These are phyloP conservation scores for Eristalis intricaria DNA, from an alignment of 2,888 invertebrate genomes.

Conservation along the genomic window DNA sequence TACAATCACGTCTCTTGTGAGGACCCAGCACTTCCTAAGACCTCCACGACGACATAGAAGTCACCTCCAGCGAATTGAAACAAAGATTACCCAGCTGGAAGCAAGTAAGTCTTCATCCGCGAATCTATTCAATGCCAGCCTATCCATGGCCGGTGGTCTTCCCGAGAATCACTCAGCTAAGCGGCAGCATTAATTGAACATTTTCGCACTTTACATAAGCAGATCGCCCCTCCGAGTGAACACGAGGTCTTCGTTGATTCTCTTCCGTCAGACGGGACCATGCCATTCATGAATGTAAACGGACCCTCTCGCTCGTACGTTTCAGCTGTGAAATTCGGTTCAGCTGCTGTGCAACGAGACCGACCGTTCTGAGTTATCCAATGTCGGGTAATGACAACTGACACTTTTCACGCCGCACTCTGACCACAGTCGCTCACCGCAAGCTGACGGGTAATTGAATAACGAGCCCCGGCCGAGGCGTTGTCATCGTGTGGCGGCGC, in stretches of 20 bases:
- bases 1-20: not conserved
- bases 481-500: slow-evolving; percentile 23
- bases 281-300: not conserved
- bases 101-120: not conserved
- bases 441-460: slow-evolving; percentile 44
- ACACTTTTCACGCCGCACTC: not conserved
- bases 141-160: not conserved
- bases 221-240: not conserved
- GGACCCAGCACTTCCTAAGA: not conserved
- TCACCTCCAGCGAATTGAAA: not conserved
- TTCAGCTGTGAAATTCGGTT: not conserved
- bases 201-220: not conserved
- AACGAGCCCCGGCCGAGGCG: slow-evolving; percentile 13
- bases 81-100: not conserved
- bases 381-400: not conserved
- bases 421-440: not conserved
- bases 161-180: not conserved
- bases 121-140: not conserved
- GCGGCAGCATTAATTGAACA: not conserved
- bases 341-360: not conserved
- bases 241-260: not conserved
- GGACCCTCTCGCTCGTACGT: not conserved
- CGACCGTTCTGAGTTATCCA: not conserved
- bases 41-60: not conserved
- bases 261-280: not conserved